Percentiles rank a stretch among this genome's conserved stretches.
Evolutionary conservation across 1,140 invertebrate species (phyloP).

Genomic region (Thalassaphorura encarpata): DNA sequence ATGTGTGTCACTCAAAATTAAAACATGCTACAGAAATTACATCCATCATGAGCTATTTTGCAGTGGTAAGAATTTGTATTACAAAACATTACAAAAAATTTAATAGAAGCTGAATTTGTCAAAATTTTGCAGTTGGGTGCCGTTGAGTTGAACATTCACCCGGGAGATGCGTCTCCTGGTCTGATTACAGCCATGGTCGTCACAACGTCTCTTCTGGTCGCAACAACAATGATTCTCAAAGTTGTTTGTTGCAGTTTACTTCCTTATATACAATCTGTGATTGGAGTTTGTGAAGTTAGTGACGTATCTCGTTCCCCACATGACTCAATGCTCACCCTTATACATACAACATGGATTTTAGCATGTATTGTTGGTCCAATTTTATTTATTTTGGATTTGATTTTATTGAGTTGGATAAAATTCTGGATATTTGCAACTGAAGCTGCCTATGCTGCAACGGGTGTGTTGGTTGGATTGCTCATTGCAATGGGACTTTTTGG

Average conservation of each 20-base stretch:
- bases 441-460: conserved; percentile 17
- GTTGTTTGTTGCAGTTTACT: conserved; percentile 7
- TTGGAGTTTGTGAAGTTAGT: not conserved
- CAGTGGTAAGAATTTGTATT: conserved; percentile 15
- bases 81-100: not conserved
- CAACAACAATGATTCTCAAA: conserved; percentile 14
- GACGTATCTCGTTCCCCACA: conserved; percentile 11
- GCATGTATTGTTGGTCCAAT: conserved; percentile 5
- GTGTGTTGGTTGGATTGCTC: conserved; percentile 10
- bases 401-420: conserved; percentile 22
- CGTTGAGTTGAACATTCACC: conserved; percentile 16
- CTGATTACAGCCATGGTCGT: conserved; percentile 14
- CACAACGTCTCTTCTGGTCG: conserved; percentile 16
- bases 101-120: not conserved
- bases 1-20: conserved; percentile 18
- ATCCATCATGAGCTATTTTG: conserved; percentile 23
- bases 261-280: conserved; percentile 9
- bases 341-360: conserved; percentile 17
- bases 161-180: not conserved
- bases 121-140: conserved; percentile 10
- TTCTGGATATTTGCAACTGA: conserved; percentile 8
- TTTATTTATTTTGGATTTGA: conserved; percentile 22
- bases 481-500: conserved; percentile 14
- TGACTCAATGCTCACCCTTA: conserved; percentile 17
- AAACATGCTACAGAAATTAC: conserved; percentile 8